Conservation (phyloP, 2,797 vertebrate genomes). For the Aphelocoma californica region DNA sequence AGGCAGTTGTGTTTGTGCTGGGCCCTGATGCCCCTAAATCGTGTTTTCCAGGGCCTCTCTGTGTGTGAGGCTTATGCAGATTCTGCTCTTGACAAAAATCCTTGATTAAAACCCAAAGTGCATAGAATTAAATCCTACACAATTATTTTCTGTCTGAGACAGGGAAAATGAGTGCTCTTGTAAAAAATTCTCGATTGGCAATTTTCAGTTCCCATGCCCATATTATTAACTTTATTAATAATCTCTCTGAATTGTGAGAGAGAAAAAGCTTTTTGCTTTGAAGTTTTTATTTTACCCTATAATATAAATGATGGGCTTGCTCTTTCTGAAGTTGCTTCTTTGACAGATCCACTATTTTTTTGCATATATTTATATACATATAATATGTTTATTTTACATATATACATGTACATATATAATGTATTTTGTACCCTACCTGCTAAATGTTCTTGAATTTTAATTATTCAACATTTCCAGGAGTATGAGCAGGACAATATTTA, state of each 20-base stretch:
- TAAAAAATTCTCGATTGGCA: not conserved
- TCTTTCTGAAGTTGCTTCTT: not conserved
- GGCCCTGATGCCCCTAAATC: not conserved
- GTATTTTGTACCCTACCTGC: not conserved
- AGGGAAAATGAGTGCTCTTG: not conserved
- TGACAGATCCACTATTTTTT: not conserved
- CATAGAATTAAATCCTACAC: not conserved
- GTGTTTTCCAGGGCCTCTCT: not conserved
- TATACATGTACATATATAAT: not conserved
- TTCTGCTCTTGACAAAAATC: not conserved
- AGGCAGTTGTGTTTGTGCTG: not conserved
- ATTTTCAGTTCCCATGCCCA: not conserved
- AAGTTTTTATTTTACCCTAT: not conserved
- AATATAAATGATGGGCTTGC: not conserved
- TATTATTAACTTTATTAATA: conserved; percentile 27
- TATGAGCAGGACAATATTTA: not conserved
- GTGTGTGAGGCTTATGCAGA: not conserved
- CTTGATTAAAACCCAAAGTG: not conserved
- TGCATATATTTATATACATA: not conserved
- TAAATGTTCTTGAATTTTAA: not conserved
- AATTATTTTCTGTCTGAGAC: not conserved
- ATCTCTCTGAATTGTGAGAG: not conserved
- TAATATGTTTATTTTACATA: not conserved
- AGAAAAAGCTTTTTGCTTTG: conserved; percentile 2
- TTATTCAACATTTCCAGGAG: not conserved